Evolutionary conservation across 2,113 vertebrate genomes (phyloP).

Genomic region (Rutilus rutilus): DNA sequence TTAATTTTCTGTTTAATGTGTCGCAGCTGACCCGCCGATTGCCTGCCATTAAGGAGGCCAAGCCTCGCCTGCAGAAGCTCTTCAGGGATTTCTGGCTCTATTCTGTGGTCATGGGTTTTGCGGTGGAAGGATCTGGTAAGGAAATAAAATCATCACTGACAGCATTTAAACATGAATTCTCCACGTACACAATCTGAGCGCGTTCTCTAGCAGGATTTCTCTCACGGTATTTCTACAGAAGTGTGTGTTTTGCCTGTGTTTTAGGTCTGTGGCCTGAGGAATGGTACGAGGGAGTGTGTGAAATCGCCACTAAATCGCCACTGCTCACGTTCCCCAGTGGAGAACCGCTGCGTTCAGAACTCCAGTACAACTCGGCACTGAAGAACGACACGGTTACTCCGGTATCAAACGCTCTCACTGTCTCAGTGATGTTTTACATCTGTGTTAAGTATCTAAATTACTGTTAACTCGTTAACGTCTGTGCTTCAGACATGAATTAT

Average conservation of each 20-base stretch:
- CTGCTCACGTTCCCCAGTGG: constrained; percentile 95
- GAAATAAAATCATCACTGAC: not conserved
- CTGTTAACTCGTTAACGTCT: not conserved
- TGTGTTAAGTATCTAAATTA: not conserved
- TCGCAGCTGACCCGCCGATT: constrained; percentile 87
- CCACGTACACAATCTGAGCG: not conserved
- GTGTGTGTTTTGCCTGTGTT: constrained; percentile 5
- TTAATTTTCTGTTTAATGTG: not conserved
- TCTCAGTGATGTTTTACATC: not conserved
- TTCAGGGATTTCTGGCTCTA: constrained; percentile 98
- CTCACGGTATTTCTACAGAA: not conserved
- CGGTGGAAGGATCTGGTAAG: constrained; percentile 94
- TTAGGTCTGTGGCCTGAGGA: constrained; percentile 96
- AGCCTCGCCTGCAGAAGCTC: constrained; percentile 93
- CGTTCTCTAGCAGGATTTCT: not conserved
- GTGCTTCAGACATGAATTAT: not conserved
- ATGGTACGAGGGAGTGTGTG: constrained; percentile 97
- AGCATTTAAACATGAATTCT: not conserved
- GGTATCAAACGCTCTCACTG: constrained; percentile 64
- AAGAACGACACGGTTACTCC: constrained; percentile 96
- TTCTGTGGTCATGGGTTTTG: constrained; percentile 96
- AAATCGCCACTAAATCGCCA: constrained; percentile 95
- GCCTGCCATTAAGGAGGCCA: constrained; percentile 94
- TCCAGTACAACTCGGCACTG: constrained; percentile 97
- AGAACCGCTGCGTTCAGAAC: constrained; percentile 93